Evolutionary conservation across 2,113 vertebrate species (phyloP).

Genomic region (Leptodactylus fuscus): DNA sequence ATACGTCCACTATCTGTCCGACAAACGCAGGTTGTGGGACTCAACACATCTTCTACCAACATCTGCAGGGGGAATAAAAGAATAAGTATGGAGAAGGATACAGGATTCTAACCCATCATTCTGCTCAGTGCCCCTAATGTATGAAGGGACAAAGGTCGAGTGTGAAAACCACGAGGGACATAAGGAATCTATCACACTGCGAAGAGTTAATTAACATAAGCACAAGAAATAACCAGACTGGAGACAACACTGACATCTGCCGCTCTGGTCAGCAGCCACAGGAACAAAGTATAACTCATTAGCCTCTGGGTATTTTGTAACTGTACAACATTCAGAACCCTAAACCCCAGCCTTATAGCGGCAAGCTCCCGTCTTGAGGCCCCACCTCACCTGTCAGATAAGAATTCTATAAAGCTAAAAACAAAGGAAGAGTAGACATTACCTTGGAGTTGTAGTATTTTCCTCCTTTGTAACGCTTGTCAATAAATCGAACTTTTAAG

Average conservation of each 20-base stretch:
- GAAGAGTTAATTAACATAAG: not conserved
- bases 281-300: no score
- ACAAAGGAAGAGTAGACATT: not conserved
- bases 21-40: constrained; percentile 81
- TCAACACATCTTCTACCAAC: constrained; percentile 86
- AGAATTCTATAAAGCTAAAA: no score
- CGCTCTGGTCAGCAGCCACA: no score
- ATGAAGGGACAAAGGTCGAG: not conserved
- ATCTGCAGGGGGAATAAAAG: constrained; percentile 72
- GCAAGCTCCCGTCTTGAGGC: no score
- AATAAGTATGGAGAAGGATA: no score
- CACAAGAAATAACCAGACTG: not conserved
- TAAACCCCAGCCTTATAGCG: no score
- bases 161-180: not conserved
- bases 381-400: no score
- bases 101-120: no score
- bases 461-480: constrained; percentile 85
- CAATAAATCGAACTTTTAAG: constrained; percentile 86
- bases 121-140: no score
- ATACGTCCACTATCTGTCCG: constrained; percentile 84
- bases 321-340: no score
- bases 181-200: not conserved
- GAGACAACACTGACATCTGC: no score
- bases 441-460: constrained; percentile 91
- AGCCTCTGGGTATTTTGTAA: no score